Base-by-base conservation (phyloP, 2,113 vertebrate genomes). In the Dolichotis patagonum region DNA sequence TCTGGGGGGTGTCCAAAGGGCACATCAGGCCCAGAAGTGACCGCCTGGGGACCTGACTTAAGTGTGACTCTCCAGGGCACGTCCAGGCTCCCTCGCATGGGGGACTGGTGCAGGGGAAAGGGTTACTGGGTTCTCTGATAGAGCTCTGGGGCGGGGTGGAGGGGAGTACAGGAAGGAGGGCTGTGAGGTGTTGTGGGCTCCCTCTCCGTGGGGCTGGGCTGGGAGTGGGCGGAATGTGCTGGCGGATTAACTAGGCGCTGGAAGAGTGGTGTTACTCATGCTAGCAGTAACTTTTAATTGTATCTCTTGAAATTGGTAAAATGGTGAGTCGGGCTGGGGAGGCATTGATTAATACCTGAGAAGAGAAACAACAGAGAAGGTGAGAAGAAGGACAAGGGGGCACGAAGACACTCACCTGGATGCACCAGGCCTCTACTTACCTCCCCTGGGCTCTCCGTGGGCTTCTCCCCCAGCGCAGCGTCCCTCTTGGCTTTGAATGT, bases 361-460 rank as follows among this genome's bases (percentile, higher is more conserved):
- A 99, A 99, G 98, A 99, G 98, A 99, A 99, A 99, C 98, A 99
- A 99, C 98, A 99, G 98, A 99, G 98, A 99, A 97, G 96, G 98
- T 98, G 98, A 99, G 99, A 98, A 98, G 99, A 93, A 98, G 98
- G 98, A 98, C 96, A 90, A 52, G 93, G 14, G 98, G 98, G 97
- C 98, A 96, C 96, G 94, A 97, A 92, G 87, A 96, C 98, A 99
- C 98, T 99, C 98, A 98, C 99, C 98, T 99, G 98, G 98, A 98
- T 20, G 32, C 97, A 89, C 98, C 98, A 98, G 96, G 98, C 97
- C 97, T 98, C 98, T 98, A 99, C 99, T 99, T 99, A 99, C 99
- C 99, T 99, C 99, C 97, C 99, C 99, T 96, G 99, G 98, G 98
- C 99, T 99, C 98, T 99, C 99, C 84, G 98, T 98, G 0, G 99